A percentile compares a stretch with the other conserved stretches of the same genome.
phyloP scores from a whole-genome alignment of 2,797 vertebrate genomes.

The Meda fulgida region DNA sequence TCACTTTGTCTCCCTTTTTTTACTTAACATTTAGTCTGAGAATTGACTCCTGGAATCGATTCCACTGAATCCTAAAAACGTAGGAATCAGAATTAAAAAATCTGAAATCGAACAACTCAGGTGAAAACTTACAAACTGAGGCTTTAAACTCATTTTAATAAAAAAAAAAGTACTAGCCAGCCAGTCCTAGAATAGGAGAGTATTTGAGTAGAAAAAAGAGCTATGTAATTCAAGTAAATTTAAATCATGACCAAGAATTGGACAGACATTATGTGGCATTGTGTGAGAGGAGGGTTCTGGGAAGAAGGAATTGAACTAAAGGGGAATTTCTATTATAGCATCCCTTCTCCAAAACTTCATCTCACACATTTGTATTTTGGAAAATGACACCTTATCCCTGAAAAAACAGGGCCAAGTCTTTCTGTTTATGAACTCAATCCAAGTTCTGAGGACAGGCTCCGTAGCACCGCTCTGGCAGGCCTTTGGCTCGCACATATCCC shows the following conservation, averaged over 20 bases:
- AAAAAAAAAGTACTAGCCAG: constrained; percentile 4
- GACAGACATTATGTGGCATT: constrained; percentile 14
- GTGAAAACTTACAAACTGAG: constrained; percentile 28
- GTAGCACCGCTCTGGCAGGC: constrained; percentile 17
- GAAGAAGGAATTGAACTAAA: constrained; percentile 5
- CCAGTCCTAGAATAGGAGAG: constrained; percentile 1
- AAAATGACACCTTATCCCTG: constrained; percentile 27
- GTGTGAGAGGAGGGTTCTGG: not conserved
- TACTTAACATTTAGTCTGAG: not conserved
- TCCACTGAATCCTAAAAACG: not conserved
- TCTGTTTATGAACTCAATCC: constrained; percentile 7
- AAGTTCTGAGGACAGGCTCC: not conserved
- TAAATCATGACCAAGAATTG: constrained; percentile 18
- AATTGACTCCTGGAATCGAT: not conserved
- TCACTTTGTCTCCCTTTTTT: not conserved
- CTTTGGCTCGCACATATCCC: not conserved
- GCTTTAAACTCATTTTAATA: constrained; percentile 17
- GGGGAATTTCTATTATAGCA: not conserved
- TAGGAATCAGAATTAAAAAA: not conserved
- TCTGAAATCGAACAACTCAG: not conserved
- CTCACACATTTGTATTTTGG: constrained; percentile 10
- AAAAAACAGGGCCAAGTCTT: constrained; percentile 24
- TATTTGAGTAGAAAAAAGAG: constrained; percentile 3
- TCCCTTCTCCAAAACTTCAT: constrained; percentile 22
- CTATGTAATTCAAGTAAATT: constrained; percentile 34